Conservation (phyloP, 2,113 vertebrate genomes). For the Sprattus sprattus region DNA sequence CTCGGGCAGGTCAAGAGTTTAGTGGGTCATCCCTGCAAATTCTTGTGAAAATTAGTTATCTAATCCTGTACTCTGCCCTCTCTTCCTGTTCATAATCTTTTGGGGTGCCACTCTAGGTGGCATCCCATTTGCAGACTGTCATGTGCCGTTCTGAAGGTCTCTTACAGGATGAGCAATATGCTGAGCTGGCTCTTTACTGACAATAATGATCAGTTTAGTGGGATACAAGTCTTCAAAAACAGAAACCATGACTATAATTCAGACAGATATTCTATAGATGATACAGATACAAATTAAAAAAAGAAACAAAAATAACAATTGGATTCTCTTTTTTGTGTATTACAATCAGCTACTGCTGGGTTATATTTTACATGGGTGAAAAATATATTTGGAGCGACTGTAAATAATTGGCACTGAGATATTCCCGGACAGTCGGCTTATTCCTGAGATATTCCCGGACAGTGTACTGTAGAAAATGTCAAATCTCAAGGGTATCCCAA, state of each 20-base stretch:
- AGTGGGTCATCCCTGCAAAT: constrained; percentile 66
- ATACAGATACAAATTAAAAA: not conserved
- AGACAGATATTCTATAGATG: too few relatives aligned
- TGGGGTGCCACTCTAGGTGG: not conserved
- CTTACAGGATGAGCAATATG: not conserved
- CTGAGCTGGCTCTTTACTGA: not conserved
- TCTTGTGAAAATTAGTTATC: constrained; percentile 53
- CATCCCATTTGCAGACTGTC: not conserved
- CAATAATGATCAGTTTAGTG: not conserved
- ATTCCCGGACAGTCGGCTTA: constrained; percentile 23
- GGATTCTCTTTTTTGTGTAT: not conserved
- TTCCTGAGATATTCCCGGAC: not conserved
- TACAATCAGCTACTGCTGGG: not conserved
- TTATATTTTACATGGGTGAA: not conserved
- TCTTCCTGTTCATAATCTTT: not conserved
- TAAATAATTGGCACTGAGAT: constrained; percentile 1
- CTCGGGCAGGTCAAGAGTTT: constrained; percentile 71
- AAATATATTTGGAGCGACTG: not conserved
- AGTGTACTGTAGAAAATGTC: not conserved
- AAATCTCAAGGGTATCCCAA: constrained; percentile 21
- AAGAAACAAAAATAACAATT: not conserved
- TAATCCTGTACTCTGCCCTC: constrained; percentile 46
- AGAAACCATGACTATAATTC: too few relatives aligned
- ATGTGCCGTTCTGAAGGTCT: not conserved
- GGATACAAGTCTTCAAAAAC: too few relatives aligned